phyloP scores from a whole-genome alignment of 2,888 invertebrate species.

The Mimachlamys varia region DNA sequence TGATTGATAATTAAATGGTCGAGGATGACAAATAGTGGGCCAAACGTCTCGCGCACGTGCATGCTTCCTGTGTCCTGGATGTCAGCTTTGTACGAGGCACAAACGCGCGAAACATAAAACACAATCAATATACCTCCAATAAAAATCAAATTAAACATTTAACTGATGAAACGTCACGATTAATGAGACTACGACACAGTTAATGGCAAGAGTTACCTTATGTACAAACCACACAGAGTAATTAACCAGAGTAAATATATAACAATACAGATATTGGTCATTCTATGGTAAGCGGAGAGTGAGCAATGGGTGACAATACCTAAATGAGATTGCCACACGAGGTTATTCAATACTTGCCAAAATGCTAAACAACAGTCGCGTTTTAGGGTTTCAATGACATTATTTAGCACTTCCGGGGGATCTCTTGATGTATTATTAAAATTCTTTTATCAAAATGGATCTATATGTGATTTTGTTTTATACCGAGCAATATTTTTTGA shows the following conservation, averaged over 20 bases:
- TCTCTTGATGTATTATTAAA: background rate
- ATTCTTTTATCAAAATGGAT: background rate
- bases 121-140: background rate
- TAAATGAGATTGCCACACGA: background rate
- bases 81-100: background rate
- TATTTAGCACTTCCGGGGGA: background rate
- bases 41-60: background rate
- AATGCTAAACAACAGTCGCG: background rate
- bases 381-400: background rate
- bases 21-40: background rate
- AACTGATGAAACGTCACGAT: background rate
- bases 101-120: background rate
- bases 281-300: background rate
- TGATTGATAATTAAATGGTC: slow-evolving; percentile 9
- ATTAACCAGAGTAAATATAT: background rate
- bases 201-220: background rate
- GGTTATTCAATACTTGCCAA: background rate
- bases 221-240: background rate
- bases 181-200: background rate
- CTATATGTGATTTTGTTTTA: background rate
- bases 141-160: slow-evolving; percentile 1
- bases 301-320: background rate
- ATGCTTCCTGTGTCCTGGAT: background rate
- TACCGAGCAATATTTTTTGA: background rate
- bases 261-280: background rate